Conservation (phyloP, 1,140 invertebrate species). For the Ceratosolen solmsi region DNA sequence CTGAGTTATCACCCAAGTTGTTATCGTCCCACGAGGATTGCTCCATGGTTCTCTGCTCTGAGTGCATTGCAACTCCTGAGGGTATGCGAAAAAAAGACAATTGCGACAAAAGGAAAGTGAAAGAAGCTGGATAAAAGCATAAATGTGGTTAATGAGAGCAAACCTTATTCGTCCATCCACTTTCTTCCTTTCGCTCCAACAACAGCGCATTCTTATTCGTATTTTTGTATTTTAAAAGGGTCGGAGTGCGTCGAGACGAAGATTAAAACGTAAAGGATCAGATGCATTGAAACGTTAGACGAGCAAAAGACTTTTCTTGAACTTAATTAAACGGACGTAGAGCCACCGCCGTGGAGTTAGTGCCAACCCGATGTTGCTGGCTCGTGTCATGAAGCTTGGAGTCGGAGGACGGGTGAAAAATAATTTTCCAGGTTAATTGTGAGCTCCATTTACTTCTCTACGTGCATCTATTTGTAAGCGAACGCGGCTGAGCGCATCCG, state of each 20-base stretch:
- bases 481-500: not conserved
- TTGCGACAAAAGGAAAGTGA: slow-evolving; percentile 38
- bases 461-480: slow-evolving; percentile 53
- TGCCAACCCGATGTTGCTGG: not conserved
- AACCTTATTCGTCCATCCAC: not conserved
- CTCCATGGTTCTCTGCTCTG: slow-evolving; percentile 38
- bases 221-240: slow-evolving; percentile 7
- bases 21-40: slow-evolving; percentile 59
- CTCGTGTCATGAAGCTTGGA: slow-evolving; percentile 7
- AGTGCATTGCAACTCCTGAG: slow-evolving; percentile 51
- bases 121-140: slow-evolving; percentile 54
- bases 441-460: slow-evolving; percentile 51
- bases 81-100: slow-evolving; percentile 55
- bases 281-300: slow-evolving; percentile 27
- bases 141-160: slow-evolving; percentile 5
- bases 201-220: slow-evolving; percentile 14
- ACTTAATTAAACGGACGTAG: slow-evolving; percentile 64
- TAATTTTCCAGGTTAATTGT: slow-evolving; percentile 65
- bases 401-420: slow-evolving; percentile 54
- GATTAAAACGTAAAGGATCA: slow-evolving; percentile 39
- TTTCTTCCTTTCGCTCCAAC: not conserved
- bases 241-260: not conserved
- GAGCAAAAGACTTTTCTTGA: slow-evolving; percentile 58
- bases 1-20: slow-evolving; percentile 58
- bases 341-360: not conserved